Base-by-base conservation (phyloP, 2,888 invertebrate genomes). In the Eucera pruinosa region DNA sequence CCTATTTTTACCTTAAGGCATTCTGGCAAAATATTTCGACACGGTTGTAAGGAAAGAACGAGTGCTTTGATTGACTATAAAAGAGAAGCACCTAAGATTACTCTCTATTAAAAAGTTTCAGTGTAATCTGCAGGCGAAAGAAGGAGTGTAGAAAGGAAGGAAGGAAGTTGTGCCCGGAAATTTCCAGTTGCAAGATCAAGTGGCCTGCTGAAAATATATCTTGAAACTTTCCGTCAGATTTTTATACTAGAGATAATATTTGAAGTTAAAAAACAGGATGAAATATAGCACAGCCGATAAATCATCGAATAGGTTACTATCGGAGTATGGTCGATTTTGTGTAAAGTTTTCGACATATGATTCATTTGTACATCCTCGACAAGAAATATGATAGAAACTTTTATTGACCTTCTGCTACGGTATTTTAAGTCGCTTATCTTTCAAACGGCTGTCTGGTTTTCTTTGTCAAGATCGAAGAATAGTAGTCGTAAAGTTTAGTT, bases 91-190 rank as follows among this genome's bases (percentile, higher is more conserved):
- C 0, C 15, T n/a, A 43, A 30, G 41, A 27, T 62, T 45, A 36
- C 13, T 9, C 20, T 23, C 4, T 69, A 25, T 50, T 58, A 67
- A 67, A 67, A 41, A 41, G 23, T 58, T 60, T 23, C n/a, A 11
- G 6, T 39, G 18, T 13, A 47, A 61, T 47, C 36, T 69, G 20
- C 2, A 7, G 25, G 1, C 9, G 7, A 36, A 36, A 23, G 23
- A 30, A n/a, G 0, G 33, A 36, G 4, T 30, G 33, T 36, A 54
- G 48, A 15, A 48, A 48, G 48, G 48, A 23, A 25, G 23, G 25
- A 30, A 58, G 39, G 27, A 39, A 18, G 15, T 47, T 48, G 25
- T 13, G 25, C 27, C n/a, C 6, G 30, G 41, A 60, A 43, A 50
- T 41, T 60, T 52, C 48, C 15, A n/a, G n/a, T 15, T 25, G 27